Percentiles rank a stretch among this genome's conserved stretches.
phyloP scores from a whole-genome alignment of 2,797 vertebrate species.

The Aulostomus chinensis region DNA sequence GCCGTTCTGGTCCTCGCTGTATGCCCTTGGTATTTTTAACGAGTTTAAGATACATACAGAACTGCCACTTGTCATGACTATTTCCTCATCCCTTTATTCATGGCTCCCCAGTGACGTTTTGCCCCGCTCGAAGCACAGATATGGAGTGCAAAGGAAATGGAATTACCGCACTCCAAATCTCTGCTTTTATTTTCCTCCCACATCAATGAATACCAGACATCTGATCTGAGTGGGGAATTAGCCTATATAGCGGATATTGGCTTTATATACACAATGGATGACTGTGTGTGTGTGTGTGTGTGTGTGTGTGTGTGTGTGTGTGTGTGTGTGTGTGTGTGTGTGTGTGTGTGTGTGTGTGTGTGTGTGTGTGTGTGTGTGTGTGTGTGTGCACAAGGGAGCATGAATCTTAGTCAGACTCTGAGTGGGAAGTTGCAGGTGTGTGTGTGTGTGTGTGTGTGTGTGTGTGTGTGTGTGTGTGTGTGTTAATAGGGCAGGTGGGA shows the following conservation, averaged over 20 bases:
- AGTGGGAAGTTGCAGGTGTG: constrained; percentile 49
- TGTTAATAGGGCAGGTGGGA: constrained; percentile 33
- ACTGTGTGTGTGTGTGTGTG: constrained; percentile 6
- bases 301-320: not conserved
- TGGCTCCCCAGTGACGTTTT: constrained; percentile 20
- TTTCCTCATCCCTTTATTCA: constrained; percentile 42
- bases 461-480: constrained; percentile 11
- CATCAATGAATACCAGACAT: constrained; percentile 42
- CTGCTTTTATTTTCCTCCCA: constrained; percentile 51
- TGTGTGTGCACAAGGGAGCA: constrained; percentile 21
- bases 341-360: not conserved
- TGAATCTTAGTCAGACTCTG: constrained; percentile 54
- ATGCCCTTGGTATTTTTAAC: constrained; percentile 2
- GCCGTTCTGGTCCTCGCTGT: no score
- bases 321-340: not conserved
- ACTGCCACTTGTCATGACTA: constrained; percentile 33
- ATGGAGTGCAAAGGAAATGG: constrained; percentile 46
- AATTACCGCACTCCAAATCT: constrained; percentile 50
- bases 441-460: constrained; percentile 29
- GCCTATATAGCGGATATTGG: constrained; percentile 32
- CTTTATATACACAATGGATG: constrained; percentile 43
- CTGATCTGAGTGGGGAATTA: constrained; percentile 54
- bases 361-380: constrained; percentile 14
- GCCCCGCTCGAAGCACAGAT: constrained; percentile 41
- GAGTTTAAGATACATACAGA: constrained; percentile 10